Evolutionary conservation across 1,140 invertebrate genomes (phyloP).

Genomic region (Teleopsis dalmanni): DNA sequence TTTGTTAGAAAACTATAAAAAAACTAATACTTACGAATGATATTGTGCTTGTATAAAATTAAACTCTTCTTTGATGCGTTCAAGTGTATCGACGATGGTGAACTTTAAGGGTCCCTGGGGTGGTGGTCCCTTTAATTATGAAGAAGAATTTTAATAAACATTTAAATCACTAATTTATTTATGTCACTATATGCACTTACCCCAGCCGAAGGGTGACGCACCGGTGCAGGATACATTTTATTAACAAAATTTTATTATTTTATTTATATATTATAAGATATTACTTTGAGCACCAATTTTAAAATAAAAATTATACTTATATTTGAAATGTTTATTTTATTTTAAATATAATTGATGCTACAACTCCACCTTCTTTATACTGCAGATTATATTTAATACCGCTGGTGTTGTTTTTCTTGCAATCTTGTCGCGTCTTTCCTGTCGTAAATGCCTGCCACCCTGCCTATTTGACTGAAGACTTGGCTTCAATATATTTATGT

Average conservation of each 20-base stretch:
- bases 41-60: slow-evolving; percentile 97
- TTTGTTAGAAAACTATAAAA: too few relatives aligned
- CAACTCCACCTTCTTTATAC: too few relatives aligned
- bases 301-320: too few relatives aligned
- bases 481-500: slow-evolving; percentile 5
- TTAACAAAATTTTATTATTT: too few relatives aligned
- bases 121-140: slow-evolving; percentile 65
- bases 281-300: too few relatives aligned
- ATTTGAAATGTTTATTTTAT: too few relatives aligned
- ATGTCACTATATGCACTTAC: slow-evolving; percentile 25
- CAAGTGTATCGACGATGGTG: slow-evolving; percentile 91
- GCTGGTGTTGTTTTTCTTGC: too few relatives aligned
- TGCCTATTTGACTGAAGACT: background rate
- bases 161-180: background rate
- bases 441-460: slow-evolving; percentile 4
- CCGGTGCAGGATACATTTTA: slow-evolving; percentile 43
- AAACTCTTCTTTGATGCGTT: slow-evolving; percentile 98
- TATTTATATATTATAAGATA: too few relatives aligned
- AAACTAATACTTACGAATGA: slow-evolving; percentile 84
- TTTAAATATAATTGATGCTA: too few relatives aligned
- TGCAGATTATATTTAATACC: too few relatives aligned
- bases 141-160: background rate
- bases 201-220: slow-evolving; percentile 43
- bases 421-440: too few relatives aligned
- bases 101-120: slow-evolving; percentile 90